Evolutionary conservation across 2,888 invertebrate genomes (phyloP), one percentile per base, ranked within the genome.

Genomic region (Molorchus minor): DNA sequence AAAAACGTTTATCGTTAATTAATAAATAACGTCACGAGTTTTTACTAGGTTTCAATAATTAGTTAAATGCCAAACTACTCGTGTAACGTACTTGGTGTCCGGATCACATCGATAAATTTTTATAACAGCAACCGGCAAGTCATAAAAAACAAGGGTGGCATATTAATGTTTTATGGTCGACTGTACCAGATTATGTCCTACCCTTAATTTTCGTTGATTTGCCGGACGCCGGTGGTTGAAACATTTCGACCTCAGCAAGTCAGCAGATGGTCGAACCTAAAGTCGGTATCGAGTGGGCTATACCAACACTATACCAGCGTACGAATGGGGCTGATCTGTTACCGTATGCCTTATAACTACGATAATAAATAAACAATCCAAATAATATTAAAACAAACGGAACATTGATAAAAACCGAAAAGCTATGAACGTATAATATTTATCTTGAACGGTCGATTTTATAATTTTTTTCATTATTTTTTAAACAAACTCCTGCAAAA

Each of bases 171-270:
- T 62, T 62, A 59, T 56, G 41, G 54, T 29, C 46, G 57, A 62
- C 62, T 62, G 62, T 62, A 62, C 62, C 59, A 62, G 62, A 62
- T 62, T 59, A 56, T 58, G 51, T 57, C 59, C 54, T 56, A 62
- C 62, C 62, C 62, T 58, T 56, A 56, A 62, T 62, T 59, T 51
- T 62, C 56, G 59, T 51, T 57, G 62, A 58, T 62, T 59, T 59
- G 58, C 58, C 62, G 54, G 62, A 59, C 62, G 58, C 58, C 38
- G 49, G 38, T 49, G 49, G 49, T 15, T 12, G 36, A n/a, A n/a
- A 43, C 15, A 25, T 13, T 12, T 43, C 43, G 15, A 33, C 45
- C 29, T 15, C 13, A 33, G 45, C 45, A 45, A 45, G 45, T 45
- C 45, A 45, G n/a, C n/a, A n/a, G n/a, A n/a, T n/a, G n/a, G n/a